Percentiles rank a stretch among this genome's conserved stretches.
Evolutionary conservation across 2,888 invertebrate species (phyloP).

Genomic region (Melipona beecheii): DNA sequence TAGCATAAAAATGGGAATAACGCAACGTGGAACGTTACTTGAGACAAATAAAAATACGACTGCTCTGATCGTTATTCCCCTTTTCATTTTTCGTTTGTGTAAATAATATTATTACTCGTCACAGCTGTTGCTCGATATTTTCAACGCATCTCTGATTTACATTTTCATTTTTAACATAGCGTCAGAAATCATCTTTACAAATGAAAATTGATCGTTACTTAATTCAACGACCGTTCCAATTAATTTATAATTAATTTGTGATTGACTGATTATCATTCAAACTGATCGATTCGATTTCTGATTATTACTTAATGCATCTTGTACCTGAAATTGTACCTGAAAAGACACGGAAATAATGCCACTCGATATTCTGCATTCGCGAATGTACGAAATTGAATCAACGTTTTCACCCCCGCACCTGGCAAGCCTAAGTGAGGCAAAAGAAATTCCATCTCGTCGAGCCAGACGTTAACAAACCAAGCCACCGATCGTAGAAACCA

Average conservation of each 20-base stretch:
- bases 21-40: neutral
- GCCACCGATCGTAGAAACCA: neutral
- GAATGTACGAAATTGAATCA: neutral
- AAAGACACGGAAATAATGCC: neutral
- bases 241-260: no score
- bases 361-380: neutral
- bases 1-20: neutral
- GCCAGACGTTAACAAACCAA: neutral
- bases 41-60: neutral
- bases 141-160: neutral
- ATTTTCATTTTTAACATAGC: accelerated
- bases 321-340: neutral
- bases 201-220: neutral
- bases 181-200: neutral
- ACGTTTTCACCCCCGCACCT: neutral
- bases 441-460: neutral
- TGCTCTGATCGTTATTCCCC: neutral
- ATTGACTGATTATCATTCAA: no score
- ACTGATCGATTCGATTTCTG: no score
- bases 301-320: no score
- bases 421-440: neutral
- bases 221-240: neutral
- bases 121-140: neutral
- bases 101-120: neutral
- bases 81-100: neutral